Evolutionary conservation across 1,140 invertebrate genomes (phyloP), one percentile per base, ranked within the genome.

Genomic region (Chrysopa pallens): DNA sequence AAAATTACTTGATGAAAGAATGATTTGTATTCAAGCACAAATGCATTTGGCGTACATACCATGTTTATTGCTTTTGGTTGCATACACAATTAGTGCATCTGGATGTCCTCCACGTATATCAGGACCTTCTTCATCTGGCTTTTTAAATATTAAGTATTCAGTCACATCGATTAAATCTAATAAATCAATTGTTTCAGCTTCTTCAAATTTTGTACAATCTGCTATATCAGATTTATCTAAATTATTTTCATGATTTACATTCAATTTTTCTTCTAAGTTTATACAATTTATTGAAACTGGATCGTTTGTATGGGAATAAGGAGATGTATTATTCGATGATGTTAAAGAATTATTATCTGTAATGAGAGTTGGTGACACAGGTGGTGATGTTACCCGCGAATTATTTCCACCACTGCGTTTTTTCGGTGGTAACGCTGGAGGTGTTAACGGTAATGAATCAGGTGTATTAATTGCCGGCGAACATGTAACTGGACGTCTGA

Each of bases 61-160:
- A 80, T 69, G 84, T 81, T 73, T 87, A 91, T 84, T 41, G 84
- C 83, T 64, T 88, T 23, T 87, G 39, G 90, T 92, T 13, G 92
- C 92, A 57, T 91, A 83, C 43, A 95, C 85, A 44, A 96, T 78
- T 17, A 97, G 72, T 2, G 88, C 89, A 62, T 95, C 89, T 0
- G 89, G 76, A 50, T 84, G 74, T 29, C 91, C 92, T 7, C 90
- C 91, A 40, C 87, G 71, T 33, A 95, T 79, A 50, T 91, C 87
- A 0, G 87, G 84, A 6, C 83, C 82, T 45, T 90, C 85, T 56
- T 89, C 85, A 13, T 78, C 73, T 1, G 68, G 59, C 52, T 82
- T 82, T 54, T 84, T 85, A 36, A 80, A 65, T 23, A 88, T 71
- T 46, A 93, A 66, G 62, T 80, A 80, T 49, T 78, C 68, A 43